phyloP scores from a whole-genome alignment of 1,140 invertebrate species.

The Drosophila tristis region DNA sequence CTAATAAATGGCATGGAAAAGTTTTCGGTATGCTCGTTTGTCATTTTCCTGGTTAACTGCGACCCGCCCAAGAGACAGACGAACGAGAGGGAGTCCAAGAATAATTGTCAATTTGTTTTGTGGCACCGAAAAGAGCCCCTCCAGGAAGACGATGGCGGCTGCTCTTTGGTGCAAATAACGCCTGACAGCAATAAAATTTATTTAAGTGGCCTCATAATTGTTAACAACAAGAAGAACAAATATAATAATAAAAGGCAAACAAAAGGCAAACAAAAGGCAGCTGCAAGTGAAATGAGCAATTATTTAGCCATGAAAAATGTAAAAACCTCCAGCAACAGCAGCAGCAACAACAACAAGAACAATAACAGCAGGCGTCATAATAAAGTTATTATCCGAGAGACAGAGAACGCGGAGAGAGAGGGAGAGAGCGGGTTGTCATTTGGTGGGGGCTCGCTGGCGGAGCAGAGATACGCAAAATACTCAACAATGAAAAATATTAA shows the following conservation, averaged over 20 bases:
- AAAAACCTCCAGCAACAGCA: slow-evolving; percentile 36
- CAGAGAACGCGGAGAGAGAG: slow-evolving; percentile 3
- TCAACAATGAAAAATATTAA: slow-evolving; percentile 75
- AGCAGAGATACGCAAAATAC: slow-evolving; percentile 51
- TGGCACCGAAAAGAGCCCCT: slow-evolving; percentile 33
- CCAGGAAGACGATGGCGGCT: not conserved
- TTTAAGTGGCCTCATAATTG: slow-evolving; percentile 78
- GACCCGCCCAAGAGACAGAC: not conserved
- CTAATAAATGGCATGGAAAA: slow-evolving; percentile 73
- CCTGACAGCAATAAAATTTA: slow-evolving; percentile 71
- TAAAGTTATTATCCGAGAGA: slow-evolving; percentile 60
- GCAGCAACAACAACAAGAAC: slow-evolving; percentile 21
- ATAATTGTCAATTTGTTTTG: slow-evolving; percentile 74
- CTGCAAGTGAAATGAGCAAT: slow-evolving; percentile 74
- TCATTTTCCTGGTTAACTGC: slow-evolving; percentile 50
- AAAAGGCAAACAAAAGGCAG: slow-evolving; percentile 63
- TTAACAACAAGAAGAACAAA: slow-evolving; percentile 60
- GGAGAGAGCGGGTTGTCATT: not conserved
- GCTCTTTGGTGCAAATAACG: slow-evolving; percentile 16
- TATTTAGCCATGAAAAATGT: slow-evolving; percentile 76
- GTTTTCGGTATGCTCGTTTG: slow-evolving; percentile 65
- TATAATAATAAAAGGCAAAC: slow-evolving; percentile 46
- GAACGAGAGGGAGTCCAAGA: slow-evolving; percentile 19
- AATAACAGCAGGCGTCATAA: slow-evolving; percentile 56
- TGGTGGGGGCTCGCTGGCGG: slow-evolving; percentile 1